Conservation (phyloP, 2,888 invertebrate genomes). For the Mantis religiosa region DNA sequence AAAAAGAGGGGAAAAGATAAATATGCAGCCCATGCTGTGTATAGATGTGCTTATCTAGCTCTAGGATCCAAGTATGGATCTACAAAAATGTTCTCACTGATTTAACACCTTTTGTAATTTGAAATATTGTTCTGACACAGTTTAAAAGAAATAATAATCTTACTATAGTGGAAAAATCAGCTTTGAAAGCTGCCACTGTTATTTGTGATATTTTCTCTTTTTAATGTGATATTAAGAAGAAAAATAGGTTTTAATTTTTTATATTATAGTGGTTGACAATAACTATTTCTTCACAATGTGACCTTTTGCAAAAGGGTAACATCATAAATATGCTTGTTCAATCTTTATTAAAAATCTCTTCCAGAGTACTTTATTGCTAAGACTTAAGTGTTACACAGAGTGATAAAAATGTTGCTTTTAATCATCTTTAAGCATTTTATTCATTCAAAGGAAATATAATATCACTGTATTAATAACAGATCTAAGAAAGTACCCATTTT, state of each 20-base stretch:
- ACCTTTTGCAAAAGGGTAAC: slow-evolving; percentile 4
- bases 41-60: background rate
- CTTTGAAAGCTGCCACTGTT: background rate
- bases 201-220: slow-evolving; percentile 10
- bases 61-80: background rate
- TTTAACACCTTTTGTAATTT: background rate
- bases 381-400: background rate
- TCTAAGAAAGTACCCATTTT: background rate
- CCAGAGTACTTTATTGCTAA: background rate
- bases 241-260: slow-evolving; percentile 10
- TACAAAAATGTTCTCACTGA: background rate
- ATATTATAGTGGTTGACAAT: slow-evolving; percentile 18
- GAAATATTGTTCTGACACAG: background rate
- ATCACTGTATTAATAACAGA: background rate
- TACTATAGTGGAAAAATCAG: background rate
- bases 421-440: background rate
- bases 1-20: background rate
- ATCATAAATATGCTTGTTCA: background rate
- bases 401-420: background rate
- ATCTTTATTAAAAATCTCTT: background rate
- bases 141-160: background rate
- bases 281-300: slow-evolving; percentile 8
- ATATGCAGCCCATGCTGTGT: background rate
- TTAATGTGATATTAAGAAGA: slow-evolving; percentile 15
- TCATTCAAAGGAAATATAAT: background rate